Evolutionary conservation across 2,888 invertebrate genomes (phyloP), one percentile per base, ranked within the genome.

Genomic region (Amiota minor): DNA sequence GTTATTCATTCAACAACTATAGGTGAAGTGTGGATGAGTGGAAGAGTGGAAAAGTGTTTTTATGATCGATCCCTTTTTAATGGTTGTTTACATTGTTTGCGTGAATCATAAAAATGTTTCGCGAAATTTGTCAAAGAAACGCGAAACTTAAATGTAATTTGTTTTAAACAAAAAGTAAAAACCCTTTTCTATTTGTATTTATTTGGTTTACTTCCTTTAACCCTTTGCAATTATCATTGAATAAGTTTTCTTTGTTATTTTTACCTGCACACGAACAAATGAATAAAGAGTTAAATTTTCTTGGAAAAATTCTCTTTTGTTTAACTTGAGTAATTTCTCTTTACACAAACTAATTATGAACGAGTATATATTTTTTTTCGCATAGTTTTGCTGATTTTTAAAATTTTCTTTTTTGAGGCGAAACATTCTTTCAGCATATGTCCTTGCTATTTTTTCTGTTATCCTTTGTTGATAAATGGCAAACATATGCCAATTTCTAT

Each of bases 191-290:
- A 59, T 20, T 20, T 11, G 59, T 18, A 18, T 59, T 14, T 53
- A n/a, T 0, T 53, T 53, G 2, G 35, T 35, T 53, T 53, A 3
- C 3, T 10, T 59, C 11, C 11, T 9, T 56, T 59, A 59, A 59
- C 59, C 59, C 59, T 59, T 59, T 59, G 59, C 18, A 59, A 59
- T 59, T 59, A 16, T 59, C 59, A 59, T 59, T 59, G 59, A 59
- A 23, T 1, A 59, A 59, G 20, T 20, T 59, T 9, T 20, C n/a
- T 9, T 9, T 9, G 9, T 12, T 9, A 4, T 10, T 16, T 18
- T 11, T 59, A 59, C 16, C 18, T 59, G 59, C 10, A 20, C 12
- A 11, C 10, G 16, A 14, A 1, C 18, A n/a, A 18, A 20, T 59
- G 10, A 23, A 20, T 1, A 59, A 59, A 59, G 59, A 59, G 59